Evolutionary conservation across 2,797 vertebrate genomes (phyloP).

Genomic region (Spinibarbus caldwelli): DNA sequence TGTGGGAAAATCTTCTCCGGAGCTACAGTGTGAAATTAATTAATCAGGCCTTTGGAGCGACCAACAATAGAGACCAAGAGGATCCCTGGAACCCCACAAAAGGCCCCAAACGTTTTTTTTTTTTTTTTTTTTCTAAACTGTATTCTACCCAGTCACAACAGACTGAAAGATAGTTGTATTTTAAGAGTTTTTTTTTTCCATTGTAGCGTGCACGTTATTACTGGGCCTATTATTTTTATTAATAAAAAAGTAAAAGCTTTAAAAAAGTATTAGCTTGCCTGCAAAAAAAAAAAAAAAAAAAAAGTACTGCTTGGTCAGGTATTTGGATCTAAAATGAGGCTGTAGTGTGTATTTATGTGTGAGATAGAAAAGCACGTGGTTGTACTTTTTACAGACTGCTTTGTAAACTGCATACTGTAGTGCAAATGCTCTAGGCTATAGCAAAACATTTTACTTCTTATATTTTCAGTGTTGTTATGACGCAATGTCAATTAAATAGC

Average conservation of each 20-base stretch:
- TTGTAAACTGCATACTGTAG: background rate
- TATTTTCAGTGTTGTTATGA: background rate
- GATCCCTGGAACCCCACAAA: slow-evolving; percentile 66
- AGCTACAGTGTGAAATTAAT: slow-evolving; percentile 84
- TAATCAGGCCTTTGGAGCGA: slow-evolving; percentile 72
- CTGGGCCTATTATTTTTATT: background rate
- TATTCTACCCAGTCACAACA: slow-evolving; percentile 49
- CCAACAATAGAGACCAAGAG: slow-evolving; percentile 70
- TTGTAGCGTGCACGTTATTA: slow-evolving; percentile 1
- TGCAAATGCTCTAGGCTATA: background rate
- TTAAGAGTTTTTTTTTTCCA: background rate
- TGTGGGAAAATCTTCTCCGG: slow-evolving; percentile 81
- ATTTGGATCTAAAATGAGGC: background rate
- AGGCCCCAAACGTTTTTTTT: slow-evolving; percentile 58
- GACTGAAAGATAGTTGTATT: background rate
- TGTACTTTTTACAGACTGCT: slow-evolving; percentile 6
- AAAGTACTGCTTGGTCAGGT: slow-evolving; percentile 11
- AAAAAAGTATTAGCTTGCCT: background rate
- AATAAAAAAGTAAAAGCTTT: too few species aligned
- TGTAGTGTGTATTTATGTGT: slow-evolving; percentile 37
- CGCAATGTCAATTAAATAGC: too few species aligned
- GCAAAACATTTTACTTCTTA: background rate
- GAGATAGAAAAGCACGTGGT: background rate
- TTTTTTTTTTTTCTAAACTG: slow-evolving; percentile 51
- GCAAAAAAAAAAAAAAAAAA: too few species aligned